Conservation (phyloP, 92 coral and sea anemone species). For the Heteractis magnifica region DNA sequence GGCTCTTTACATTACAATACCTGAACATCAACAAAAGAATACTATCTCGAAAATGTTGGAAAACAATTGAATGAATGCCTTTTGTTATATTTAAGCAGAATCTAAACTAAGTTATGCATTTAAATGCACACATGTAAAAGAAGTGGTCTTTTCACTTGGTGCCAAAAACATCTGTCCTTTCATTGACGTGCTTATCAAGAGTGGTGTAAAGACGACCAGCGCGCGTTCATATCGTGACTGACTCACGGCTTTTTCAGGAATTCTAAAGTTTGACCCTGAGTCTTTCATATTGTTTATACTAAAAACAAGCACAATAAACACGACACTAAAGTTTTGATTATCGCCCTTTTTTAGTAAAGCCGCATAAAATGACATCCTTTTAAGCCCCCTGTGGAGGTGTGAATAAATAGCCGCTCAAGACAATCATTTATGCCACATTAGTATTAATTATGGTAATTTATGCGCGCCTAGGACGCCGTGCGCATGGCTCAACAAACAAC, state of each 20-base stretch:
- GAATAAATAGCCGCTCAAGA: neutral
- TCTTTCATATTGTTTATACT: neutral
- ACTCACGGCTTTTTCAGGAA: too few relatives aligned
- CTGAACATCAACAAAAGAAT: neutral
- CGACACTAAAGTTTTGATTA: neutral
- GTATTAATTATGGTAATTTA: neutral
- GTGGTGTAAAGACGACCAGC: too few relatives aligned
- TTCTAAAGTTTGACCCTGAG: neutral
- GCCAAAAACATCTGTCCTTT: neutral
- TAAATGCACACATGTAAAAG: neutral
- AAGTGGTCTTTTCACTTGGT: neutral
- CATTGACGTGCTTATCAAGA: too few relatives aligned
- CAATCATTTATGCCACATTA: neutral
- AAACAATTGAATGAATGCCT: neutral
- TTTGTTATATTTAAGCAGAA: neutral
- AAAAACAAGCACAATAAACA: neutral
- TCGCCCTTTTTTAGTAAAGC: neutral
- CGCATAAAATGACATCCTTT: neutral
- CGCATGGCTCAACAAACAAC: constrained; percentile 8
- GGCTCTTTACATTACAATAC: neutral
- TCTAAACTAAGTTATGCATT: neutral
- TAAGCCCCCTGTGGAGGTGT: neutral
- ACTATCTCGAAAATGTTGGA: neutral
- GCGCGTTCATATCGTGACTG: too few relatives aligned
- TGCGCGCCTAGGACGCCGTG: neutral